These are phyloP conservation scores for Synergus itoensis DNA, from an alignment of 2,888 invertebrate genomes.

Conservation along the genomic window DNA sequence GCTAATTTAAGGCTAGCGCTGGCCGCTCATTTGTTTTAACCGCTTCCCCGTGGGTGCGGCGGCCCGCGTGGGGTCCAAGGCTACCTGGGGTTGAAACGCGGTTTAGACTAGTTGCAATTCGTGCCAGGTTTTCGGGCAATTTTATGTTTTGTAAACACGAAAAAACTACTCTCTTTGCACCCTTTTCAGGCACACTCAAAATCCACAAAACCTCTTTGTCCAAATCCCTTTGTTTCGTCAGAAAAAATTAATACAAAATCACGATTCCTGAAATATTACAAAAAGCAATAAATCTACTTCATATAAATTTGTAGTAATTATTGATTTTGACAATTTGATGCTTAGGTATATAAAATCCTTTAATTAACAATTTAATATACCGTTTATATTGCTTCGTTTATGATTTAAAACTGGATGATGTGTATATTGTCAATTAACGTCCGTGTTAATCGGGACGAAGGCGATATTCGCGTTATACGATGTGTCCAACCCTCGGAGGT, in stretches of 20 bases:
- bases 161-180: neutral
- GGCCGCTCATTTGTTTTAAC: slow-evolving; percentile 77
- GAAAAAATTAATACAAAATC: no score
- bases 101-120: slow-evolving; percentile 45
- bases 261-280: no score
- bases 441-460: slow-evolving; percentile 15
- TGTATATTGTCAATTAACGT: slow-evolving; percentile 26
- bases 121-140: neutral
- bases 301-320: no score
- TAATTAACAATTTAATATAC: neutral
- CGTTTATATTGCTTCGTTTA: neutral
- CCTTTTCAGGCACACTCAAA: neutral
- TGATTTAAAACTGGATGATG: slow-evolving; percentile 19
- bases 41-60: slow-evolving; percentile 69
- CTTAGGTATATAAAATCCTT: neutral
- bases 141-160: neutral
- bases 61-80: slow-evolving; percentile 50
- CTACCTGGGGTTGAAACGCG: slow-evolving; percentile 46
- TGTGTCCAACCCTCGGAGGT: slow-evolving; percentile 45
- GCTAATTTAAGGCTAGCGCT: slow-evolving; percentile 77
- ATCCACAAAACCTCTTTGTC: neutral
- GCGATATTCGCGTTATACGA: slow-evolving; percentile 8
- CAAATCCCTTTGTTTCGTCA: no score
- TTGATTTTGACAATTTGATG: no score
- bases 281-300: no score